Conservation (phyloP, 2,797 vertebrate species). For the Apodemus agrarius region DNA sequence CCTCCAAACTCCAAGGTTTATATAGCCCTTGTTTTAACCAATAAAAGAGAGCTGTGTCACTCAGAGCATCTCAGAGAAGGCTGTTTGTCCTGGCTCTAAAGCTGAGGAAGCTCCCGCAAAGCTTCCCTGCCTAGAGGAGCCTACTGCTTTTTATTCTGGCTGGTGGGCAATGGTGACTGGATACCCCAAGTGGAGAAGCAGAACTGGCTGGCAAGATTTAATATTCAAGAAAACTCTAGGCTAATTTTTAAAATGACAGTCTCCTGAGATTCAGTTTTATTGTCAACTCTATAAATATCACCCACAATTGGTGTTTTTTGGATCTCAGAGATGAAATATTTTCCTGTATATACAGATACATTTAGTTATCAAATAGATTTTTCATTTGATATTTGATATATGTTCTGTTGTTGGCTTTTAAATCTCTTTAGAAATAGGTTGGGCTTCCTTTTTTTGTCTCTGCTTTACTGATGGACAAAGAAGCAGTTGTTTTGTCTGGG, state of each 20-base stretch:
- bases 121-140: neutral
- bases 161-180: neutral
- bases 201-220: neutral
- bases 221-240: neutral
- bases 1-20: neutral
- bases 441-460: neutral
- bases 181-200: neutral
- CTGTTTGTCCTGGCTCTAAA: neutral
- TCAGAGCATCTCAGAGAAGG: neutral
- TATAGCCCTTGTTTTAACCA: neutral
- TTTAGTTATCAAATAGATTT: neutral
- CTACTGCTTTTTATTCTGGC: neutral
- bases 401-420: neutral
- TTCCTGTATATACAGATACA: constrained; percentile 10
- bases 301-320: neutral
- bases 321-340: neutral
- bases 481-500: constrained; percentile 25
- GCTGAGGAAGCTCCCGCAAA: neutral
- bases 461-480: constrained; percentile 2
- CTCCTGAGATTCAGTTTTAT: neutral
- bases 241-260: neutral
- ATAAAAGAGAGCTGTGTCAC: neutral
- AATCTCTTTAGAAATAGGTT: neutral
- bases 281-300: neutral
- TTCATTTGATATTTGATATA: neutral